Evolutionary conservation across 2,888 invertebrate species (phyloP), one percentile per base, ranked within the genome.

Genomic region (Parthenolecanium corni): DNA sequence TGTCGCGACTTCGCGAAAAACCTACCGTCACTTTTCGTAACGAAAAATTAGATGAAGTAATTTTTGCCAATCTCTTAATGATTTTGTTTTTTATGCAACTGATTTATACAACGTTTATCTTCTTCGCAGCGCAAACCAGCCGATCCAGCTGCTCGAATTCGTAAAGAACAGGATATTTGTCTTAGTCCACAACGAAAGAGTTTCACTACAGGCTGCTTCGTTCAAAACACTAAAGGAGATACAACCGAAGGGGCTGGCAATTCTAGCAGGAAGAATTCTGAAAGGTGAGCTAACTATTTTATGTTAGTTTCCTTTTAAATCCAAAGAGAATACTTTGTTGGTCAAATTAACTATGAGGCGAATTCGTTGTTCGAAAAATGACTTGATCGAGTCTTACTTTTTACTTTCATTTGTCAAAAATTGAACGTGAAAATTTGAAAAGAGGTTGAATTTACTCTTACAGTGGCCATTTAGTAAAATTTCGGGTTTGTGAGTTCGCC

Each of bases 131-230:
- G 79, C 64, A 79, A 84, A 14, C 77, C 81, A 11, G 76, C 77
- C 44, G 86, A 86, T 73, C 85, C 84, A 3, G 79, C 85, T 66
- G 88, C 88, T 72, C 81, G 88, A 53, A 78, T 88, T 56, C 83
- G 86, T 67, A 88, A 88, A 73, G 87, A 88, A 74, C 83, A 84
- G 72, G 87, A 87, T 73, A 87, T 90, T 69, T 85, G 90, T 68
- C 76, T 91, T 70, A 87, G 89, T 68, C 91, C 90, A 57, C 90
- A 90, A 74, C 80, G 90, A 12, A 80, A 89, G 67, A 88, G 86
- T 70, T 90, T 90, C 76, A 88, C 86, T 70, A 85, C 87, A 14
- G 90, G 90, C 64, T 91, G 91, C 75, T 89, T 86, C 68, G 88
- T 89, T 63, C 81, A 81, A 14, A 79, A 25, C 36, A 5, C 20